Base-by-base conservation (phyloP, 2,888 invertebrate genomes). In the Neoscelio sp. region DNA sequence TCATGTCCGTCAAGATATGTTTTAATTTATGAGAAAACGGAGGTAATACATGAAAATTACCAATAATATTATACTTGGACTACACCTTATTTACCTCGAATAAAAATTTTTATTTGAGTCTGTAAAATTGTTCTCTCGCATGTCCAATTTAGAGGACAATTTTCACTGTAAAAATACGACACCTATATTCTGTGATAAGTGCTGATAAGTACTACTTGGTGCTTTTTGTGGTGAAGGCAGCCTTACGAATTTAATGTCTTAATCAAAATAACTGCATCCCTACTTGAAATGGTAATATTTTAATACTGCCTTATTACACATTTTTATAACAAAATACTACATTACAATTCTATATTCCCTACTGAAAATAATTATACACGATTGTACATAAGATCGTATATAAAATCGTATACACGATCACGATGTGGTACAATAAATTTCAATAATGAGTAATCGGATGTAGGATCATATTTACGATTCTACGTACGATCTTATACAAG, bases 181-280 rank as follows among this genome's bases (percentile, higher is more conserved):
- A 65, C 50, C 58, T 65, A 71, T 77, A 71, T 60, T 77, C 71
- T 33, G 44, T 77, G 77, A 71, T 77, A 77, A 70, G 52, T 77
- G 65, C 60, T 71, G 77, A 71, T 77, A 77, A 77, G 60, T 77
- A 77, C 65, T 65, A 76, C 26, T 76, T 68, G 30, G 42, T 26
- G 64, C 26, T 58, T 18, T 23, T 44, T 46, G 33, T 44, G 58
- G 64, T 77, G 42, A 12, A 50, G 56, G 35, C 67, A 18, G 52
- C 64, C n/a, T 60, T 18, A 23, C 54, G 18, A 54, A 38, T 62
- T 52, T 70, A 77, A 77, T 77, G 76, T 77, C 76, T 77, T 70
- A 77, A 77, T 77, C 70, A 65, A 65, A 64, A 67, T 60, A 38
- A 48, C 30, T 38, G 33, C 50, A 58, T 50, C 50, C n/a, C n/a